Evolutionary conservation across 2,888 invertebrate genomes (phyloP), one percentile per base, ranked within the genome.

Genomic region (Erebia palarica): DNA sequence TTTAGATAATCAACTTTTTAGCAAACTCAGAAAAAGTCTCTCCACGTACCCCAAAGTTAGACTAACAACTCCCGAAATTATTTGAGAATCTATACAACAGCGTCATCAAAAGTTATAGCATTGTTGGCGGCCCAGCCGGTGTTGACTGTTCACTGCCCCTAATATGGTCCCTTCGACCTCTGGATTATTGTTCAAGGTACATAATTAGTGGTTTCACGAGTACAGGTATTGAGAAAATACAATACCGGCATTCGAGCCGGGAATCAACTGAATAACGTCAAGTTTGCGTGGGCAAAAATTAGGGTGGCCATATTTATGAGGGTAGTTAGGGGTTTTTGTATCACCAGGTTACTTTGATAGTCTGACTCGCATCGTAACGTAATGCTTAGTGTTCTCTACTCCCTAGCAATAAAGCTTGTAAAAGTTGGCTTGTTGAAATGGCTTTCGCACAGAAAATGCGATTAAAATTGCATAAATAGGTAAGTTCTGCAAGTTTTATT

Each of bases 231-330:
- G 66, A 58, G 68, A 70, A 70, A 68, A 70, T 68, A 75, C 68
- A 78, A 74, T 69, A 59, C 36, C 14, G 4, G 13, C 13, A 11
- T 47, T 13, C 13, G 67, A 65, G 61, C 60, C 65, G 42, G 36
- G 61, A 51, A 65, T 68, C 64, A 78, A 76, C 77, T 75, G 76
- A 82, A 85, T 85, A 86, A 84, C 84, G 85, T 87, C 81, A 78
- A 81, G 73, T 77, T 36, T 79, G 81, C 82, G 83, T 81, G 79
- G 16, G 36, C 44, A 21, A 47, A 58, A 58, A 66, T 57, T 57
- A 66, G 65, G 65, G 65, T 65, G 14, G 14, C 57, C 65, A 66
- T 66, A 7, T 11, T 47, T 4, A 44, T 13, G 10, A 16, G 55
- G 8, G 11, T 61, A 61, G n/a, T 60, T 42, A 7, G 14, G 47